Evolutionary conservation across 1,140 invertebrate genomes (phyloP).

Genomic region (Ips typographus): DNA sequence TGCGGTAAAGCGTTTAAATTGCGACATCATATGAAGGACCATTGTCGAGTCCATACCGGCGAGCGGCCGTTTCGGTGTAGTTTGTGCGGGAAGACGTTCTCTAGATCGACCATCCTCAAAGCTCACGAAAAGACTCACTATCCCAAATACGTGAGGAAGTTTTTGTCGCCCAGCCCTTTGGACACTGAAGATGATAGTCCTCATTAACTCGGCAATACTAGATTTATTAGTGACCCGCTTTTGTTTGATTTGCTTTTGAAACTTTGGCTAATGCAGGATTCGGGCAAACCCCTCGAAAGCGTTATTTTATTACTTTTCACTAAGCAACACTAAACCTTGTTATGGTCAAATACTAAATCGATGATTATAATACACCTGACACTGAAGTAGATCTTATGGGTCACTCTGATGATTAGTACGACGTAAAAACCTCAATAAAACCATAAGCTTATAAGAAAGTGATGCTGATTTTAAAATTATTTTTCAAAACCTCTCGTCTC

Average conservation of each 20-base stretch:
- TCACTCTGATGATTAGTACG: too few relatives aligned
- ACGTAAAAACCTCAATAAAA: too few relatives aligned
- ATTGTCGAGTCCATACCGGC: conserved; percentile 87
- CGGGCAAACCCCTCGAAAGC: background rate
- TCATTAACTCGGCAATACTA: conserved; percentile 50
- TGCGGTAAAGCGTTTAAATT: conserved; percentile 89
- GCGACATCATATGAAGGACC: conserved; percentile 90
- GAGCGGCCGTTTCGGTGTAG: conserved; percentile 86
- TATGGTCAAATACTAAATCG: too few relatives aligned
- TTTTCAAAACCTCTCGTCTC: too few relatives aligned
- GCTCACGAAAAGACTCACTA: conserved; percentile 91
- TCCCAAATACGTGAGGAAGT: conserved; percentile 85
- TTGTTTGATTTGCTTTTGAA: background rate
- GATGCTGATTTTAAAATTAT: too few relatives aligned
- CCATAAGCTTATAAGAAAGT: too few relatives aligned
- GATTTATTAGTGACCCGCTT: background rate
- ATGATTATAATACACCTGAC: too few relatives aligned
- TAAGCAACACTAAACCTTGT: too few relatives aligned
- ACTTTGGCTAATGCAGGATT: background rate
- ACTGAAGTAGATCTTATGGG: too few relatives aligned
- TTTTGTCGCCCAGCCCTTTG: conserved; percentile 79
- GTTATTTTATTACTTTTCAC: too few relatives aligned
- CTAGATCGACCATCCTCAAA: conserved; percentile 83
- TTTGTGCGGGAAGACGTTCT: conserved; percentile 87
- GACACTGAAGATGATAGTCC: conserved; percentile 78